Evolutionary conservation across 2,797 vertebrate genomes (phyloP).

Genomic region (Sylvia borin): DNA sequence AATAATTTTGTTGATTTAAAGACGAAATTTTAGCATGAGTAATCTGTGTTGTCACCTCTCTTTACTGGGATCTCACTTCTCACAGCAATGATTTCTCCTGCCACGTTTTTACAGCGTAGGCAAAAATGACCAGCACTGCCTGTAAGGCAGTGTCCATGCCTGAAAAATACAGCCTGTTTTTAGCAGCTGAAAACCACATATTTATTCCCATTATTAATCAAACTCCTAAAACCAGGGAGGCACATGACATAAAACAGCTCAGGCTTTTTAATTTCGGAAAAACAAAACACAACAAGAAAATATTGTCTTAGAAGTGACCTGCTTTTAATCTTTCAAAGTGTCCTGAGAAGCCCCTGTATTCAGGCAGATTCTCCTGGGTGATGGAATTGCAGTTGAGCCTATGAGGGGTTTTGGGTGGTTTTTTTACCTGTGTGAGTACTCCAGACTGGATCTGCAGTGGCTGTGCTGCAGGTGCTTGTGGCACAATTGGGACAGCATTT

Average conservation of each 20-base stretch:
- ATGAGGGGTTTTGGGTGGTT: not conserved
- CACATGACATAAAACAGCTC: not conserved
- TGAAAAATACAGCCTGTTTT: not conserved
- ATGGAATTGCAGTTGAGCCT: not conserved
- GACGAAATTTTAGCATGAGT: not conserved
- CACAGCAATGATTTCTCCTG: not conserved
- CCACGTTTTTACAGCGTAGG: not conserved
- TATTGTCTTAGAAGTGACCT: not conserved
- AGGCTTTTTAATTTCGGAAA: not conserved
- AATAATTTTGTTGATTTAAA: not conserved
- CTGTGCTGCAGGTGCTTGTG: conserved; percentile 92
- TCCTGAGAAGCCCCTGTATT: not conserved
- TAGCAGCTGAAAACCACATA: not conserved
- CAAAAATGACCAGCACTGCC: not conserved
- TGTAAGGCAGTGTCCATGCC: not conserved
- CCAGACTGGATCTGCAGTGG: conserved; percentile 94
- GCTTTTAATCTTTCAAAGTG: not conserved
- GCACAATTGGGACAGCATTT: conserved; percentile 90
- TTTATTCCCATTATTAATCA: not conserved
- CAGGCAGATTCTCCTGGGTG: not conserved
- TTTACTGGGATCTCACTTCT: not conserved
- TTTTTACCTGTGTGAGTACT: conserved; percentile 92
- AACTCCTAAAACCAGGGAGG: not conserved
- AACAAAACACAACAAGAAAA: not conserved
- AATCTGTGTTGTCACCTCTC: not conserved